Evolutionary conservation across 2,888 invertebrate species (phyloP).

Genomic region (Cantharis rufa): DNA sequence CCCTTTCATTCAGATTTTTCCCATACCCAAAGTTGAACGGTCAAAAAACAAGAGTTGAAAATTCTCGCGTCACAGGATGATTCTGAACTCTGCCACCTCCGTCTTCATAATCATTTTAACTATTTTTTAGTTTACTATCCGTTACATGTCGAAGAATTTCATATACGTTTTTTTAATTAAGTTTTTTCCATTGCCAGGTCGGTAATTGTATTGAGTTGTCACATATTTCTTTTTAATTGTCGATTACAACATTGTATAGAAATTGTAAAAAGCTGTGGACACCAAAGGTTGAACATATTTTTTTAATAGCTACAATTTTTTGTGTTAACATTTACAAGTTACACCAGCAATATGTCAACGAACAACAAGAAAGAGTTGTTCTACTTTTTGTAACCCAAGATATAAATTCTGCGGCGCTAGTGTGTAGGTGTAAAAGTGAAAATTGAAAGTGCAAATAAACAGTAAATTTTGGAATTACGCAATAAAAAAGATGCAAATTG

Average conservation of each 20-base stretch:
- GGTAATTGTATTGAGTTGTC: not conserved
- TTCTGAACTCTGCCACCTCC: no score
- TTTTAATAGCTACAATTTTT: not conserved
- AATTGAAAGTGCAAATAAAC: not conserved
- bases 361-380: not conserved
- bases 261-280: not conserved
- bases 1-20: no score
- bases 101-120: no score
- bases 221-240: not conserved
- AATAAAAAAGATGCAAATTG: not conserved
- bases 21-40: no score
- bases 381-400: not conserved
- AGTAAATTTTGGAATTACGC: not conserved
- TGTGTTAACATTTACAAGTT: not conserved
- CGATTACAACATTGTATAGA: not conserved
- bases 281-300: not conserved
- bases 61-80: no score
- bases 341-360: not conserved
- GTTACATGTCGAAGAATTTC: no score
- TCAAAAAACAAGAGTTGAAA: no score
- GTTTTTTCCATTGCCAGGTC: not conserved
- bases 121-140: no score
- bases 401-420: not conserved
- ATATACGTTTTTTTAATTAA: not conserved
- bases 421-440: not conserved